Percentiles rank a stretch among this genome's conserved stretches.
Evolutionary conservation across 2,113 vertebrate genomes (phyloP).

Genomic region (Phylloscopus trochiloides): DNA sequence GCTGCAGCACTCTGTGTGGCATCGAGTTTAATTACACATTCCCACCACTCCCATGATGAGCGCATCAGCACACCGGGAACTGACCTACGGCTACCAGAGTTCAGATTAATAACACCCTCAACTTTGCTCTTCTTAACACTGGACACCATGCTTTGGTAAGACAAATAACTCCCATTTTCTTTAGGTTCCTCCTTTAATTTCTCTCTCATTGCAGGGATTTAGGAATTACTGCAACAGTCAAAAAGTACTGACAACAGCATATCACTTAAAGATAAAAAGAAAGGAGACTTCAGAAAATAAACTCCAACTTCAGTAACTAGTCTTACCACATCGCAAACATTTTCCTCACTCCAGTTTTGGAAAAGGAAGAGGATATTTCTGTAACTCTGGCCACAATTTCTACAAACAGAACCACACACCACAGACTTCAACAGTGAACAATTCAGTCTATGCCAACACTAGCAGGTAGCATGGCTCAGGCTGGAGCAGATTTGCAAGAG

Average conservation of each 20-base stretch:
- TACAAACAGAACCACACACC: not conserved
- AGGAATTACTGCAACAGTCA: not conserved
- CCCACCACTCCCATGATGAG: not conserved
- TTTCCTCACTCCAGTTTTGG: not conserved
- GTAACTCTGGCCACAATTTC: not conserved
- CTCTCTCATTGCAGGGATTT: not conserved
- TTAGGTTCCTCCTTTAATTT: not conserved
- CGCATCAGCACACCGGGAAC: fast-evolving
- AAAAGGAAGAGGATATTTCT: not conserved
- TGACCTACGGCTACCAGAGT: not conserved
- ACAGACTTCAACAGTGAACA: not conserved
- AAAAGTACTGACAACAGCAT: not conserved
- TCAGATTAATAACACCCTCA: not conserved
- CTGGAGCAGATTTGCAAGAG: not conserved
- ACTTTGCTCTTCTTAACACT: not conserved
- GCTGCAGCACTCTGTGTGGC: not conserved
- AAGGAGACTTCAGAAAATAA: not conserved
- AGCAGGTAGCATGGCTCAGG: not conserved
- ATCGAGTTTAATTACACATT: not conserved
- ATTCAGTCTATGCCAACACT: not conserved
- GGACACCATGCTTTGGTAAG: not conserved
- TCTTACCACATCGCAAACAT: not conserved
- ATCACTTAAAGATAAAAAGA: not conserved
- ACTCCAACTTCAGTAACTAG: not conserved
- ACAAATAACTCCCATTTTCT: not conserved